These are phyloP conservation scores for Sipha flava DNA, from an alignment of 1,140 invertebrate species.

Conservation along the genomic window DNA sequence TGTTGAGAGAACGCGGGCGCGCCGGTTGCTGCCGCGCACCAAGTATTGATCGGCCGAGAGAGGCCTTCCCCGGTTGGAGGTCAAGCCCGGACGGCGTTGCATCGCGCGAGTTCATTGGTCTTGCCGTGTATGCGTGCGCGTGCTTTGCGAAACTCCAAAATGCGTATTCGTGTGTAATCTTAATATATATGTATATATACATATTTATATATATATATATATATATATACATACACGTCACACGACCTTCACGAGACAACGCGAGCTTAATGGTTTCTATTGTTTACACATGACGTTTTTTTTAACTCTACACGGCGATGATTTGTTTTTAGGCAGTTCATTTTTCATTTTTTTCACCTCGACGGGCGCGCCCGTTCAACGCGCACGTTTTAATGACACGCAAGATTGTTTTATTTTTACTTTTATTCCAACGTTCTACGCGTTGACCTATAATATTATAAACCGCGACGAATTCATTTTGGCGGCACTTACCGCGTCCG, in stretches of 20 bases:
- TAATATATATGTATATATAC: background rate
- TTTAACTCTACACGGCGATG: too few relatives aligned
- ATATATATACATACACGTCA: background rate
- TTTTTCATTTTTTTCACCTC: too few relatives aligned
- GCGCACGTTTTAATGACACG: too few relatives aligned
- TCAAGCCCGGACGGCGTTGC: slow-evolving; percentile 3
- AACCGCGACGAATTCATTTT: too few relatives aligned
- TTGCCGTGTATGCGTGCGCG: background rate
- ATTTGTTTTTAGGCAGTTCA: too few relatives aligned
- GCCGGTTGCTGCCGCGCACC: too few relatives aligned
- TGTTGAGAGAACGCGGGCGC: background rate
- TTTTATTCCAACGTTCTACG: too few relatives aligned
- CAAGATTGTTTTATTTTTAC: too few relatives aligned
- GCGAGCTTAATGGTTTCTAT: background rate
- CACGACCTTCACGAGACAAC: background rate
- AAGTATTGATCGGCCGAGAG: background rate
- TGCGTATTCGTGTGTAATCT: background rate
- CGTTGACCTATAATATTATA: too few relatives aligned
- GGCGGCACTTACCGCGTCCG: too few relatives aligned
- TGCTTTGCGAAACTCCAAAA: background rate
- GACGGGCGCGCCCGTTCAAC: too few relatives aligned
- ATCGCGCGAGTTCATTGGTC: slow-evolving; percentile 5
- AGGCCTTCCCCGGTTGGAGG: slow-evolving; percentile 1
- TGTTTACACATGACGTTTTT: background rate
- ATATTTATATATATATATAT: background rate